phyloP scores from a whole-genome alignment of 2,888 invertebrate species.

The Calameuta pallipes region DNA sequence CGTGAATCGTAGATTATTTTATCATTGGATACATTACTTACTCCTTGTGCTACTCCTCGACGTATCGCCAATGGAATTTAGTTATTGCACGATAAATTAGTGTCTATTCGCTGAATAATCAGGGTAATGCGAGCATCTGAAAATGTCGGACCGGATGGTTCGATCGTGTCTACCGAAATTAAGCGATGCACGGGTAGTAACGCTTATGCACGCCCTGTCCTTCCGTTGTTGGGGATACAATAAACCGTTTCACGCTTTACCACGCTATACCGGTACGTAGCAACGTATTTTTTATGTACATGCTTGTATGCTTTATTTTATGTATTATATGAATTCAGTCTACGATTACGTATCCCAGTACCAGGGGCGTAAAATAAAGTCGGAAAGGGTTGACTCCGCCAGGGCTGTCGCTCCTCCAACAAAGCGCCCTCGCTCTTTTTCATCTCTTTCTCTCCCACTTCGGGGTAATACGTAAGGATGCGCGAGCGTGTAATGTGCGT shows the following conservation, averaged over 20 bases:
- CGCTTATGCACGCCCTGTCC: neutral
- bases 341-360: neutral
- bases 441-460: neutral
- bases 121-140: neutral
- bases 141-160: neutral
- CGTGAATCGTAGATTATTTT: neutral
- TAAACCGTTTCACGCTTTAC: neutral
- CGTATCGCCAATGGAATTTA: neutral
- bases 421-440: neutral
- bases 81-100: neutral
- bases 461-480: neutral
- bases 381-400: neutral
- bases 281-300: neutral
- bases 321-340: neutral
- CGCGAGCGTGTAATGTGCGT: neutral
- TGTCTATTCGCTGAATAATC: neutral
- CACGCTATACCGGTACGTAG: neutral
- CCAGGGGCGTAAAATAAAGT: neutral
- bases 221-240: neutral
- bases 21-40: neutral
- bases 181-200: neutral
- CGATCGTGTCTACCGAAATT: neutral
- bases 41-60: neutral
- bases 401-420: neutral
- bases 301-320: neutral